These are phyloP conservation scores for Idris sp. DNA, from an alignment of 1,140 invertebrate species.

Conservation along the genomic window DNA sequence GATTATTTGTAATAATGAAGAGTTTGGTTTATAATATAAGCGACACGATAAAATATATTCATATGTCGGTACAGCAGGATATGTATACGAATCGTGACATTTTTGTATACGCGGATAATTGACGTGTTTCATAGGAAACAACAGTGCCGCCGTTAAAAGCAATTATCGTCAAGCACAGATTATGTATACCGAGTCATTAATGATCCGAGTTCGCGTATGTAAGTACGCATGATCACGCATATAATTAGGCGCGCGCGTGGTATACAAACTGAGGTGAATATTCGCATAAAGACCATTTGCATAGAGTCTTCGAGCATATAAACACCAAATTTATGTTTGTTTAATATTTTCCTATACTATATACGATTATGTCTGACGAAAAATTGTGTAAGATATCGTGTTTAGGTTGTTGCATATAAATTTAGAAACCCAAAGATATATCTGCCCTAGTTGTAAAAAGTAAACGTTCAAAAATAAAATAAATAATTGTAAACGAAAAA, in stretches of 20 bases:
- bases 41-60: conserved; percentile 39
- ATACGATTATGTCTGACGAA: conserved; percentile 24
- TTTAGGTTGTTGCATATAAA: conserved; percentile 2
- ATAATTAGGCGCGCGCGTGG: conserved; percentile 56
- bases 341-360: conserved; percentile 56
- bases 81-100: conserved; percentile 3
- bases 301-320: conserved; percentile 42
- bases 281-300: conserved; percentile 58
- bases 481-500: no score
- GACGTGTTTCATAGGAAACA: conserved; percentile 61
- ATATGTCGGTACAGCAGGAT: conserved; percentile 22
- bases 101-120: conserved; percentile 45
- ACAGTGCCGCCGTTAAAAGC: conserved; percentile 46
- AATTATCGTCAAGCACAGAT: conserved; percentile 56
- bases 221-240: conserved; percentile 61
- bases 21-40: conserved; percentile 54
- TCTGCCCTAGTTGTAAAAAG: no score
- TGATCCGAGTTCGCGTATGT: conserved; percentile 58
- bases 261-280: conserved; percentile 54
- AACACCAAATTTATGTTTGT: conserved; percentile 47
- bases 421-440: no score
- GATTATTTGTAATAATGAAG: conserved; percentile 48
- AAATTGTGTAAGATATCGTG: conserved; percentile 11
- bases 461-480: no score
- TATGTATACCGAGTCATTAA: conserved; percentile 62